Evolutionary conservation across 2,113 vertebrate genomes (phyloP).

Genomic region (Malaclemys terrapin): DNA sequence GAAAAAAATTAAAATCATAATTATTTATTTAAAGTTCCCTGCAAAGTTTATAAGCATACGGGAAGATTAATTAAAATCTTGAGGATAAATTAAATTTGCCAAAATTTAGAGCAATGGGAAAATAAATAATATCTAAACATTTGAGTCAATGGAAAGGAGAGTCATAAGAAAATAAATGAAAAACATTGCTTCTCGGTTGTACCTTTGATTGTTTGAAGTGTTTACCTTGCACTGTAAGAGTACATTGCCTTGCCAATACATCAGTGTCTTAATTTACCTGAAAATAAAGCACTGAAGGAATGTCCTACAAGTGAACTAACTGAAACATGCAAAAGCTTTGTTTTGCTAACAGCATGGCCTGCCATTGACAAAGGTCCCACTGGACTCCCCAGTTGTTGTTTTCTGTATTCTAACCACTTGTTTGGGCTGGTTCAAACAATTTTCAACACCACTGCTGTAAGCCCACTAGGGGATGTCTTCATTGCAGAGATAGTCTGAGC

Average conservation of each 20-base stretch:
- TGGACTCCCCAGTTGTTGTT: background rate
- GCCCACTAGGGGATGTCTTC: too few species aligned
- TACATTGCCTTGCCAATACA: background rate
- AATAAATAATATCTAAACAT: background rate
- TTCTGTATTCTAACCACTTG: background rate
- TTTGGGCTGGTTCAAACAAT: background rate
- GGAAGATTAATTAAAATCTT: conserved; percentile 47
- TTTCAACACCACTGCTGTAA: background rate
- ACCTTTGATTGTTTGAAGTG: background rate
- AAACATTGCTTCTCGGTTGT: background rate
- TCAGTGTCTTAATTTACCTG: background rate
- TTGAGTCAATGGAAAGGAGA: conserved; percentile 25
- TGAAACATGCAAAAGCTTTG: background rate
- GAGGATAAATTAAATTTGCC: conserved; percentile 25
- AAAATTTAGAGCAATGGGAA: conserved; percentile 31
- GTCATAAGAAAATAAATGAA: background rate
- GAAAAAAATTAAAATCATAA: conserved; percentile 19
- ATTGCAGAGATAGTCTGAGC: background rate
- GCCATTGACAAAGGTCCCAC: background rate
- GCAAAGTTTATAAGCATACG: conserved; percentile 33
- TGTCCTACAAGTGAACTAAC: background rate
- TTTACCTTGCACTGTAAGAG: background rate
- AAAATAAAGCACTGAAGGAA: background rate
- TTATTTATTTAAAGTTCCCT: background rate
- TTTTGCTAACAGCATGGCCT: background rate